These are phyloP conservation scores for Rhea pennata DNA, from an alignment of 2,113 vertebrate genomes.

Conservation along the genomic window DNA sequence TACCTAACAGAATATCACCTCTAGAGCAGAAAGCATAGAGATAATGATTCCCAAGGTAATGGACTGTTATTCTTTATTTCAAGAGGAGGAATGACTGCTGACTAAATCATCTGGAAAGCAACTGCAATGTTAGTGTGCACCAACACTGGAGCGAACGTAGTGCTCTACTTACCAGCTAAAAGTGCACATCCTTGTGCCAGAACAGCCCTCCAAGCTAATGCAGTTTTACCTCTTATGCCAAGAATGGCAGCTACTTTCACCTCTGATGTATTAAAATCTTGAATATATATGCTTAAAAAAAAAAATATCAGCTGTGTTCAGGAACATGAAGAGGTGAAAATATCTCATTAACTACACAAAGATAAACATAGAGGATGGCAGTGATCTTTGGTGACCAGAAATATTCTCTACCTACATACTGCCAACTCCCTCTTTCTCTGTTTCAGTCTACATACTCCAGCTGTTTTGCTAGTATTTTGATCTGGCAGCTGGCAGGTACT, in stretches of 20 bases:
- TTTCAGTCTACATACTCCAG: constrained; percentile 76
- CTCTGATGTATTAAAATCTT: not conserved
- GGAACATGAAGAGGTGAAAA: not conserved
- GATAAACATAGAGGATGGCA: not conserved
- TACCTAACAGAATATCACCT: not conserved
- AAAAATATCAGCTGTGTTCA: not conserved
- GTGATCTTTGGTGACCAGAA: not conserved
- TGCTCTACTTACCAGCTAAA: not conserved
- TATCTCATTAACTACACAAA: not conserved
- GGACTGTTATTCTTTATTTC: not conserved
- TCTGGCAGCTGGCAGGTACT: constrained; percentile 71
- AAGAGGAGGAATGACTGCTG: not conserved
- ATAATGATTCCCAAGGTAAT: not conserved
- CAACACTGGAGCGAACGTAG: accelerated
- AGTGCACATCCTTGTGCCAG: not conserved
- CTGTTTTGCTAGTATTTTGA: constrained; percentile 72
- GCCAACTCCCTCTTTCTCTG: constrained; percentile 68
- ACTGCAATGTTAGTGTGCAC: not conserved
- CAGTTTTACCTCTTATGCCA: not conserved
- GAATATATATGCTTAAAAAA: not conserved
- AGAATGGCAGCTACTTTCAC: not conserved
- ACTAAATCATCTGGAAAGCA: accelerated
- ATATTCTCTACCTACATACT: constrained; percentile 78
- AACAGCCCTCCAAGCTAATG: not conserved
- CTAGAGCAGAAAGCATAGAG: not conserved